phyloP scores from a whole-genome alignment of 2,888 invertebrate genomes.

The Erynnis tages region DNA sequence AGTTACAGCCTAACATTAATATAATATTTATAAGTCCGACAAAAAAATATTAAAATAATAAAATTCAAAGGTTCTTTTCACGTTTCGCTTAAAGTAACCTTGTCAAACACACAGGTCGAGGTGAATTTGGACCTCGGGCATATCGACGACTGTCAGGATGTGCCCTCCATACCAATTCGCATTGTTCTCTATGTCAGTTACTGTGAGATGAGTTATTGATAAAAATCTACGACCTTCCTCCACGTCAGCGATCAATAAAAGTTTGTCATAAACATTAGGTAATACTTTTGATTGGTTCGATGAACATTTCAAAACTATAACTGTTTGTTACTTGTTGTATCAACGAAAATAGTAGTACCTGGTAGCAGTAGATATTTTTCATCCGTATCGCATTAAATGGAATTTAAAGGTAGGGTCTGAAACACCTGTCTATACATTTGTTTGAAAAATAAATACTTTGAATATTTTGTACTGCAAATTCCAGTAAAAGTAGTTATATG shows the following conservation, averaged over 20 bases:
- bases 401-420: conserved; percentile 32
- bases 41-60: neutral
- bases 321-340: conserved; percentile 9
- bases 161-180: conserved; percentile 44
- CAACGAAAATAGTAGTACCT: conserved; percentile 28
- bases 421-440: conserved; percentile 35
- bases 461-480: conserved; percentile 18
- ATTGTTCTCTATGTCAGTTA: conserved; percentile 49
- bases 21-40: no score
- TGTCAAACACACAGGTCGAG: conserved; percentile 58
- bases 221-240: conserved; percentile 23
- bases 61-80: conserved; percentile 35
- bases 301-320: conserved; percentile 15
- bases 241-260: neutral
- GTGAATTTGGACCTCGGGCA: conserved; percentile 57
- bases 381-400: conserved; percentile 34
- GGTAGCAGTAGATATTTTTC: conserved; percentile 36
- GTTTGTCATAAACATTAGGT: conserved; percentile 19
- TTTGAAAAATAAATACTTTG: conserved; percentile 25
- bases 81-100: conserved; percentile 51
- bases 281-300: conserved; percentile 15
- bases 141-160: conserved; percentile 69
- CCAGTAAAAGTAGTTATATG: conserved; percentile 17
- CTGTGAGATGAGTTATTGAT: conserved; percentile 28
- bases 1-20: no score